Evolutionary conservation across 2,113 vertebrate genomes (phyloP).

Genomic region (Sardina pilchardus): DNA sequence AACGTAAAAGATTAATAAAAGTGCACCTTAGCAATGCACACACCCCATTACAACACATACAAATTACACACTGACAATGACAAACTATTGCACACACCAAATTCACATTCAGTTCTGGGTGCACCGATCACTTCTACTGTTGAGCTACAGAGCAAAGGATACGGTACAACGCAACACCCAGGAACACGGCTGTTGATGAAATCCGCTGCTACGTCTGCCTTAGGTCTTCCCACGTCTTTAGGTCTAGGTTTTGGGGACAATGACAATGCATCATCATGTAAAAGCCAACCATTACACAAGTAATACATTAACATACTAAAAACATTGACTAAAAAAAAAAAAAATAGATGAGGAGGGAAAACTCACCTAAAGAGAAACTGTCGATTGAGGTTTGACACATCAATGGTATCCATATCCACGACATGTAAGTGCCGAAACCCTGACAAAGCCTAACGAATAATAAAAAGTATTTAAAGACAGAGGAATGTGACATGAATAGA

Average conservation of each 20-base stretch:
- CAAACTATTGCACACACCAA: background rate
- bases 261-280: background rate
- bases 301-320: background rate
- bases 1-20: background rate
- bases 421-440: slow-evolving; percentile 90
- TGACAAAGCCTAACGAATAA: slow-evolving; percentile 78
- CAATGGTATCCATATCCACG: slow-evolving; percentile 94
- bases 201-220: slow-evolving; percentile 90
- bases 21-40: background rate
- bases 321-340: background rate
- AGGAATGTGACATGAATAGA: background rate
- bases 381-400: slow-evolving; percentile 91
- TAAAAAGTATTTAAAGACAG: background rate
- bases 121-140: background rate
- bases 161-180: slow-evolving; percentile 85
- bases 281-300: background rate
- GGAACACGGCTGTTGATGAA: slow-evolving; percentile 87
- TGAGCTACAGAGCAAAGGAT: slow-evolving; percentile 73
- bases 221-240: slow-evolving; percentile 88
- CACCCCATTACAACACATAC: background rate
- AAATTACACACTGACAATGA: background rate
- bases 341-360: background rate
- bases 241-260: slow-evolving; percentile 63
- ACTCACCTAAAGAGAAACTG: slow-evolving; percentile 93
- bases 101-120: background rate